Conservation (phyloP, 1,140 invertebrate genomes). For the Musca domestica region DNA sequence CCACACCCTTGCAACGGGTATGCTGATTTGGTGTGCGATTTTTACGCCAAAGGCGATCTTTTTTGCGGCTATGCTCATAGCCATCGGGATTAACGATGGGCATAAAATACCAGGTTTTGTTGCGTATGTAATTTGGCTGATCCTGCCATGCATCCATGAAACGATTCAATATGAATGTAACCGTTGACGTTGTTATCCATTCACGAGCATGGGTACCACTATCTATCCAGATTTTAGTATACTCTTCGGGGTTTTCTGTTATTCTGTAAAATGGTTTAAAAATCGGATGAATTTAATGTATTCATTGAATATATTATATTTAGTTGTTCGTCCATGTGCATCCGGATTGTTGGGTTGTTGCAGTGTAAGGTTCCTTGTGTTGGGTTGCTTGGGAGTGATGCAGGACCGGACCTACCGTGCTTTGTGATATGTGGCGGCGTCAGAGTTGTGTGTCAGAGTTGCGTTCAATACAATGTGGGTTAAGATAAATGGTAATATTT, state of each 20-base stretch:
- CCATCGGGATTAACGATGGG: slow-evolving; percentile 77
- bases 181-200: slow-evolving; percentile 78
- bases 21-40: slow-evolving; percentile 54
- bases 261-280: slow-evolving; percentile 36
- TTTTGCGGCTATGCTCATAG: slow-evolving; percentile 68
- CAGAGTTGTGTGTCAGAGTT: no score
- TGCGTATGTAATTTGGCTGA: slow-evolving; percentile 56
- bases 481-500: no score
- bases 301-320: no score
- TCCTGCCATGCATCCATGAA: slow-evolving; percentile 60
- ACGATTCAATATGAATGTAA: slow-evolving; percentile 68
- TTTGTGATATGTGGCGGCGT: no score
- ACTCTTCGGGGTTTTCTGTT: slow-evolving; percentile 44
- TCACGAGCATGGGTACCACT: slow-evolving; percentile 71
- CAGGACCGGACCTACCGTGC: no score
- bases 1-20: slow-evolving; percentile 58
- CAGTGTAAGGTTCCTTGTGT: no score
- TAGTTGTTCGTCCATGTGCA: no score
- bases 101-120: slow-evolving; percentile 63
- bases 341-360: no score
- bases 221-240: slow-evolving; percentile 58
- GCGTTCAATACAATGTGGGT: no score
- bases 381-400: no score
- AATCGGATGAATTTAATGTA: no score
- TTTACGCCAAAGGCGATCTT: slow-evolving; percentile 64